phyloP scores from a whole-genome alignment of 1,140 invertebrate genomes.

The Venturia canescens region DNA sequence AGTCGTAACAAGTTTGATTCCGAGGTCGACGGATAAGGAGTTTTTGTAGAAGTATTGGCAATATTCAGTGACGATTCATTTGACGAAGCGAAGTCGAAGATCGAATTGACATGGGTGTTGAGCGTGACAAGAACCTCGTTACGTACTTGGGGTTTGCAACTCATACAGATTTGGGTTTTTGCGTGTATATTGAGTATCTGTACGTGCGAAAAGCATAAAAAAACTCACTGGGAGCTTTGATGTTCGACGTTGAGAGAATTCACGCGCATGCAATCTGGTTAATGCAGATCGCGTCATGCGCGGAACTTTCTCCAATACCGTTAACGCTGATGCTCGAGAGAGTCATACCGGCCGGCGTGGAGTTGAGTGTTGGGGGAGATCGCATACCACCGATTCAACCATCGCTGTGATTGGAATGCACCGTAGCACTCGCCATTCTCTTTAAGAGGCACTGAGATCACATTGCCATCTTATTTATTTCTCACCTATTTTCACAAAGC shows the following conservation, averaged over 20 bases:
- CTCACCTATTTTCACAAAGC: too few relatives aligned
- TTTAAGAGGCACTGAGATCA: slow-evolving; percentile 21
- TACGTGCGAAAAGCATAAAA: too few relatives aligned
- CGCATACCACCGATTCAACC: slow-evolving; percentile 19
- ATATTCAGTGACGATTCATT: not conserved
- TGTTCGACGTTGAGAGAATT: not conserved
- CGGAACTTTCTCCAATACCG: slow-evolving; percentile 42
- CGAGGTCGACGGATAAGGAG: not conserved
- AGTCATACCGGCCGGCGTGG: slow-evolving; percentile 27
- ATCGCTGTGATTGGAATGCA: slow-evolving; percentile 37
- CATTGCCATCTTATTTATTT: not conserved
- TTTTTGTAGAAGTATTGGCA: not conserved
- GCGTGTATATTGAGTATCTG: too few relatives aligned
- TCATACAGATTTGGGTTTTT: slow-evolving; percentile 18
- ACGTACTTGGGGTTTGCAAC: not conserved
- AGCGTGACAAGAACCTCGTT: not conserved
- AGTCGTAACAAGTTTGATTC: not conserved
- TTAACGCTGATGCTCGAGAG: slow-evolving; percentile 35
- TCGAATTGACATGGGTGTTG: not conserved
- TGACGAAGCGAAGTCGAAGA: not conserved
- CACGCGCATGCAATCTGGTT: slow-evolving; percentile 38
- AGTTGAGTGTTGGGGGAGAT: not conserved
- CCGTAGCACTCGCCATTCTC: slow-evolving; percentile 7
- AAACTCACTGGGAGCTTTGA: not conserved
- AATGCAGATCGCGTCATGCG: slow-evolving; percentile 36